Conservation (phyloP, 2,113 vertebrate genomes). For the Oceanites oceanicus region DNA sequence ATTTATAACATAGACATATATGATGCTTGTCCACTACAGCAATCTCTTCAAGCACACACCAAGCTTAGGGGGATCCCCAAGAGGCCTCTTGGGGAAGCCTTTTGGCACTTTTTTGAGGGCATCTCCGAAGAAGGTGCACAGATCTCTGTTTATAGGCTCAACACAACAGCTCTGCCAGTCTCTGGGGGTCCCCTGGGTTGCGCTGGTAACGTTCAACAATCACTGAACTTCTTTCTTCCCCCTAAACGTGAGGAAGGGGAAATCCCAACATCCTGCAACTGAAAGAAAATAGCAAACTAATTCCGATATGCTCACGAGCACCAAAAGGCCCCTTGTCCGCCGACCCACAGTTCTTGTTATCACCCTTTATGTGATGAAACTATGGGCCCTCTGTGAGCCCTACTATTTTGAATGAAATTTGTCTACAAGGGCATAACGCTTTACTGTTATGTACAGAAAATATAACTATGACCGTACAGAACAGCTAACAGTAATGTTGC, state of each 20-base stretch:
- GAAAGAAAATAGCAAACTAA: conserved; percentile 1
- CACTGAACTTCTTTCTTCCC: neutral
- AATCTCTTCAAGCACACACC: neutral
- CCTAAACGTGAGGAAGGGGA: neutral
- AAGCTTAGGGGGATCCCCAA: rapidly evolving
- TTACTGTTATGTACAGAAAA: conserved; percentile 59
- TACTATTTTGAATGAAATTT: conserved; percentile 57
- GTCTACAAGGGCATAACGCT: conserved; percentile 48
- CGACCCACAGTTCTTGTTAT: neutral
- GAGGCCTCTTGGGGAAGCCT: neutral
- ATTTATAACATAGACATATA: neutral
- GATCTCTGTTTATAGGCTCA: neutral
- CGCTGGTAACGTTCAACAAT: neutral
- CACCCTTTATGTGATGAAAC: neutral
- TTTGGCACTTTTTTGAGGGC: neutral
- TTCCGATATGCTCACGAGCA: neutral
- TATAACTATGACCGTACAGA: conserved; percentile 11
- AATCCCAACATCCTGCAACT: conserved; percentile 35
- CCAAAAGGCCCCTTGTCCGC: conserved; percentile 20
- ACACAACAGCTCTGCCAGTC: neutral
- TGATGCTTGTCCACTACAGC: neutral
- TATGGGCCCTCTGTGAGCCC: conserved; percentile 8
- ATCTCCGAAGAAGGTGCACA: neutral
- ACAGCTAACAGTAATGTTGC: conserved; percentile 40
- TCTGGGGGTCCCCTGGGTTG: neutral